Evolutionary conservation across 2,888 invertebrate species (phyloP).

Genomic region (Ctena decussata): DNA sequence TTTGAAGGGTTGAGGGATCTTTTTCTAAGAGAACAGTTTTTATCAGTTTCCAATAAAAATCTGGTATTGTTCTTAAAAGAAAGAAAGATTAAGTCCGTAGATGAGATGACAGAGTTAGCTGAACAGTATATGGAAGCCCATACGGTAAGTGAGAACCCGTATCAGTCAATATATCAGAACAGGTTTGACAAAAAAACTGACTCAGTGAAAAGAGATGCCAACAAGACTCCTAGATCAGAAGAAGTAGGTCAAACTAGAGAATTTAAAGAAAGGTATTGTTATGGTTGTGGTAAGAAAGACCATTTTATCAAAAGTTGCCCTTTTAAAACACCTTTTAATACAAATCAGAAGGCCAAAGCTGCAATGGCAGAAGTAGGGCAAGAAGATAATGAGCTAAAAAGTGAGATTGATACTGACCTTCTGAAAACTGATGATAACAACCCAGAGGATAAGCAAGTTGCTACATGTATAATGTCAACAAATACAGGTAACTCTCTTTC

Average conservation of each 20-base stretch:
- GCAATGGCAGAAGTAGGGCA: neutral
- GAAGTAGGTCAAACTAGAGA: neutral
- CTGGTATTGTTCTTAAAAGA: slow-evolving; percentile 10
- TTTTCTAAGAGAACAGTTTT: slow-evolving; percentile 7
- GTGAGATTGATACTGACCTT: neutral
- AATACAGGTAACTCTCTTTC: too few species aligned
- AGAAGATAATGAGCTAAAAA: neutral
- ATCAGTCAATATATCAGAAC: too few species aligned
- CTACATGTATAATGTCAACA: neutral
- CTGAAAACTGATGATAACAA: neutral
- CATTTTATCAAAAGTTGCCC: neutral
- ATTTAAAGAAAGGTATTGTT: neutral
- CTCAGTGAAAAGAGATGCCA: neutral
- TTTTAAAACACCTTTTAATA: neutral
- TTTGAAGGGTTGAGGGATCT: slow-evolving; percentile 11
- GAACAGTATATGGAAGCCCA: slow-evolving; percentile 43
- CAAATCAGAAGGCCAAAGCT: too few species aligned
- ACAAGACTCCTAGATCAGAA: too few species aligned
- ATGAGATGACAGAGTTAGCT: slow-evolving; percentile 14
- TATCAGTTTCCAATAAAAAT: neutral
- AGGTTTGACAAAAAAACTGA: neutral
- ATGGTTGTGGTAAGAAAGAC: neutral
- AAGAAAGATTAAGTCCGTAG: neutral
- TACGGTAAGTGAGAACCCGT: neutral
- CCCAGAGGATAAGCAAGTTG: too few species aligned